Evolutionary conservation across 1,140 invertebrate species (phyloP).

Genomic region (Drepana arcuata): DNA sequence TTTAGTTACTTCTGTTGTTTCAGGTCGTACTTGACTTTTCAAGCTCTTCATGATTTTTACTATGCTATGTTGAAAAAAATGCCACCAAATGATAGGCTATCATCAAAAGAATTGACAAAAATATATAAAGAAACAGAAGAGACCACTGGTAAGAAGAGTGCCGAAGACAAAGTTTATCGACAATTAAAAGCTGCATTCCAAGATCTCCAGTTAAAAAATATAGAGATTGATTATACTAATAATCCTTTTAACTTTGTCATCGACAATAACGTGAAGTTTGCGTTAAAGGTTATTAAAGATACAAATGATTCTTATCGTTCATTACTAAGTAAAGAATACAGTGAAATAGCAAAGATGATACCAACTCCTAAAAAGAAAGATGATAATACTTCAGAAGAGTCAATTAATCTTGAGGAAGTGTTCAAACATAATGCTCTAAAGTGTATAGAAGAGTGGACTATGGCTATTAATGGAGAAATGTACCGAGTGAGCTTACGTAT

Average conservation of each 20-base stretch:
- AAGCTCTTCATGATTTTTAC: constrained; percentile 73
- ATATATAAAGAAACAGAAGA: constrained; percentile 43
- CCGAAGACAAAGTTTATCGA: constrained; percentile 51
- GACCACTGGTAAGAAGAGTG: constrained; percentile 33
- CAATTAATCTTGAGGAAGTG: constrained; percentile 38
- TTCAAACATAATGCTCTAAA: constrained; percentile 49
- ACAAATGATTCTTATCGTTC: constrained; percentile 45
- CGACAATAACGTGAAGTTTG: constrained; percentile 58
- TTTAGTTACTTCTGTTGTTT: too few species aligned
- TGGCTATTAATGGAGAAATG: constrained; percentile 70
- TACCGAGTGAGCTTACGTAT: constrained; percentile 61
- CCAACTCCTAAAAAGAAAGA: constrained; percentile 41
- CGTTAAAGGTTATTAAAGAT: constrained; percentile 51
- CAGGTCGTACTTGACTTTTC: constrained; percentile 60
- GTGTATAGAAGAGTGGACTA: constrained; percentile 71
- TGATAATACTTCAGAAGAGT: constrained; percentile 30
- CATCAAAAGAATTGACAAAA: constrained; percentile 52
- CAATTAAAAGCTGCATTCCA: constrained; percentile 39
- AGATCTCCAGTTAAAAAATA: constrained; percentile 49
- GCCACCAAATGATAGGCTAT: constrained; percentile 41
- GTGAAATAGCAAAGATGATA: constrained; percentile 44
- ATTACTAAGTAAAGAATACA: constrained; percentile 44
- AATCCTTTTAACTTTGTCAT: constrained; percentile 54
- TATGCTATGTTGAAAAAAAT: constrained; percentile 56
- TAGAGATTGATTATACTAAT: constrained; percentile 52